Conservation (phyloP, 2,797 vertebrate species). For the Pelochelys cantorii region DNA sequence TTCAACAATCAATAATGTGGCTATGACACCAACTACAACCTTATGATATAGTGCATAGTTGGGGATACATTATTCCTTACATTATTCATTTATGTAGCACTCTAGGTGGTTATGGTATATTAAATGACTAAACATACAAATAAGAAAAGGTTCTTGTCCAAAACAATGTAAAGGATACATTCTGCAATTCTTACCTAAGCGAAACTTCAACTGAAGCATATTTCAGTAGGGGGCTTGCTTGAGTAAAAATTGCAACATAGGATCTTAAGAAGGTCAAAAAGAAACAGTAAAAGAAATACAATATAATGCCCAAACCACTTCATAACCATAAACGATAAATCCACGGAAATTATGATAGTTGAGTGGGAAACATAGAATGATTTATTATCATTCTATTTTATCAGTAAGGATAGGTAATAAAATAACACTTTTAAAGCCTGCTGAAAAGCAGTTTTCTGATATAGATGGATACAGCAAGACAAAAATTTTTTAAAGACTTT, state of each 20-base stretch:
- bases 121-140: neutral
- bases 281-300: neutral
- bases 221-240: accelerated
- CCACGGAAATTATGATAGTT: neutral
- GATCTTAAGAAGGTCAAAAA: neutral
- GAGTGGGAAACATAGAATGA: neutral
- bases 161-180: neutral
- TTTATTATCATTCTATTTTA: neutral
- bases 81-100: neutral
- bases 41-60: neutral
- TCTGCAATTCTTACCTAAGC: neutral
- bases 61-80: neutral
- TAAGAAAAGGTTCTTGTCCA: neutral
- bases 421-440: neutral
- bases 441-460: neutral
- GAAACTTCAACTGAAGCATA: neutral
- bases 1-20: neutral
- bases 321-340: neutral
- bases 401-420: neutral
- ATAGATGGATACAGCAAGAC: neutral
- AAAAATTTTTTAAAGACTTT: neutral
- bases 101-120: neutral
- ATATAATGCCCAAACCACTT: neutral
- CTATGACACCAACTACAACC: neutral
- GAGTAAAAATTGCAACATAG: neutral